Base-by-base conservation (phyloP, 2,113 vertebrate genomes). In the Chinchilla lanigera region DNA sequence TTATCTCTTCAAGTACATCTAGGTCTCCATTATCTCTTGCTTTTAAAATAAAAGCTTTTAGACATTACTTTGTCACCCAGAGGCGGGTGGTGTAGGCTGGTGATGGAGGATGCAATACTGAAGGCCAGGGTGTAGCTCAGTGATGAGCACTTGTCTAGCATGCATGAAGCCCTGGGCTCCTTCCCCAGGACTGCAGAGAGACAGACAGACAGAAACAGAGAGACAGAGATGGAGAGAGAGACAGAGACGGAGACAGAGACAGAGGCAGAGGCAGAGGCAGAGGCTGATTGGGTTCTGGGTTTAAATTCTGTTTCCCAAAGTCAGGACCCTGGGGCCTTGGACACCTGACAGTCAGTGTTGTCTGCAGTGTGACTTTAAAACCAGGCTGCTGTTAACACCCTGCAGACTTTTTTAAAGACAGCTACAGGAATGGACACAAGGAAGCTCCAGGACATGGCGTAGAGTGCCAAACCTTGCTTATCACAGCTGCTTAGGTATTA, bases 351-450 rank as follows among this genome's bases (percentile, higher is more conserved):
- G 2, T 24, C 8, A 9, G 28, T 4, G 30, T 44, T 10, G 12
- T 17, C 30, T 38, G 69, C 35, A 44, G 16, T 4, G 28, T 33
- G 16, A 13, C 35, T 4, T 50, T 35, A 12, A 60, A 44, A 19
- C 0, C 3, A 52, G 0, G 28, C 10, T 1, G 33, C 35, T 1
- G 3, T 10, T 1, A 44, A 47, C 6, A 5, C 30, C 1, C 9
- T 35, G 35, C 19, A 9, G 61, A 8, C 41, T 60, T 65, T 60
- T 65, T 7, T 22, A 0, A 7, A 26, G 63, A 47, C 2, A n/a
- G 19, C 0, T 30, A 8, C 22, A n/a, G 0, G 2, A 1, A 2
- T 0, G n/a, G 20, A 71, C 35, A 1, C 41, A 16, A 52, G 17
- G 67, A 61, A 38, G 71, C 26, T 7, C 30, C 26, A 7, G 16